A percentile compares a stretch with the other conserved stretches of the same genome.
These are phyloP conservation scores for Eupithecia inturbata DNA, from an alignment of 2,888 invertebrate genomes.

Conservation along the genomic window DNA sequence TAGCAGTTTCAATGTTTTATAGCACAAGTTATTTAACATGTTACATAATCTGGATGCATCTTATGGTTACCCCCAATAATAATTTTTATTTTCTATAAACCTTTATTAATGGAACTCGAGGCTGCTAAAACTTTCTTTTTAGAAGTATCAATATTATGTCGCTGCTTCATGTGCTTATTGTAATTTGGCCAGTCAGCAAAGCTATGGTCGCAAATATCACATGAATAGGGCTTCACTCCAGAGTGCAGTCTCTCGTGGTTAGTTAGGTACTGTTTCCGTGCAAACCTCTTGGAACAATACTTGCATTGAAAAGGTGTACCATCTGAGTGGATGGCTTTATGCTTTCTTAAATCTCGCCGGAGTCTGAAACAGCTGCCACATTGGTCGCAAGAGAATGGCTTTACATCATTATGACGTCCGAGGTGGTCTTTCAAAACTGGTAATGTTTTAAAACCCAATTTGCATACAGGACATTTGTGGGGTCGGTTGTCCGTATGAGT, in stretches of 20 bases:
- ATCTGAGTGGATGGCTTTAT: slow-evolving; percentile 88
- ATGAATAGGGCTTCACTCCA: slow-evolving; percentile 87
- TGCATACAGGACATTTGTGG: slow-evolving; percentile 67
- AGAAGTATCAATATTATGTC: slow-evolving; percentile 74
- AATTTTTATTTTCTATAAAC: not conserved
- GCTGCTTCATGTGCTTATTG: slow-evolving; percentile 90
- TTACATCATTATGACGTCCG: slow-evolving; percentile 55
- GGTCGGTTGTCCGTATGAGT: slow-evolving; percentile 66
- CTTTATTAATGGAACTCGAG: not conserved
- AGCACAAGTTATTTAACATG: too few relatives aligned
- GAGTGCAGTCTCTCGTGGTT: slow-evolving; percentile 85
- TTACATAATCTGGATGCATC: too few relatives aligned
- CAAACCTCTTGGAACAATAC: slow-evolving; percentile 87
- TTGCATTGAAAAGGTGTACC: slow-evolving; percentile 88
- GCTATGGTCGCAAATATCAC: slow-evolving; percentile 85
- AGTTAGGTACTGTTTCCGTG: slow-evolving; percentile 65
- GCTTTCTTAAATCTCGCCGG: slow-evolving; percentile 81
- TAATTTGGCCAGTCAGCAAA: slow-evolving; percentile 91
- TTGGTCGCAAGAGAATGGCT: slow-evolving; percentile 61
- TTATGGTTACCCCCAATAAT: not conserved
- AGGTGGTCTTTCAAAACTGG: slow-evolving; percentile 58
- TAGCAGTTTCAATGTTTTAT: too few relatives aligned
- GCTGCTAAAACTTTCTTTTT: slow-evolving; percentile 5
- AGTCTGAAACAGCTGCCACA: slow-evolving; percentile 61
- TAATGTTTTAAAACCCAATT: slow-evolving; percentile 58